These are phyloP conservation scores for Paralichthys olivaceus DNA, from an alignment of 2,113 vertebrate species.

Conservation along the genomic window DNA sequence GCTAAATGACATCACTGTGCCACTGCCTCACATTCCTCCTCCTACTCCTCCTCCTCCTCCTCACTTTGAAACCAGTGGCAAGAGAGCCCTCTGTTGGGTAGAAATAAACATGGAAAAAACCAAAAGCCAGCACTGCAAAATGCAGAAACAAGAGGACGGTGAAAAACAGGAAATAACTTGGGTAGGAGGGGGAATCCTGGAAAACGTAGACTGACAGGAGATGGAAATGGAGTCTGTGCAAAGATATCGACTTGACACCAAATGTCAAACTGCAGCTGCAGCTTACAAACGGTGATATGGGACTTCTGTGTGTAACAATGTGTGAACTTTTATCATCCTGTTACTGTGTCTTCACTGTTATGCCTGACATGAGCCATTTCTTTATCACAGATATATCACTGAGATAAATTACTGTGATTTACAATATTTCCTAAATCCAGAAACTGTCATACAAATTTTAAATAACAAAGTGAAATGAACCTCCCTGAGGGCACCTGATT, in stretches of 20 bases:
- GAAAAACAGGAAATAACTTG: constrained; percentile 56
- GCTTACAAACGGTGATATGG: not conserved
- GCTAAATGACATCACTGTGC: constrained; percentile 73
- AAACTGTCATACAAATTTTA: no score
- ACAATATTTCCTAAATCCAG: no score
- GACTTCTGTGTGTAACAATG: not conserved
- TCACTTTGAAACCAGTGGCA: constrained; percentile 37
- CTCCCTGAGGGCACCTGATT: no score
- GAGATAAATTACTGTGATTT: no score
- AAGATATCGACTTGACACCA: not conserved
- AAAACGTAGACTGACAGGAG: constrained; percentile 1
- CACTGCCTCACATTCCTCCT: constrained; percentile 67
- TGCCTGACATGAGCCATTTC: not conserved
- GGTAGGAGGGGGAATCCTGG: constrained; percentile 36
- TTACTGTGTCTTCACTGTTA: not conserved
- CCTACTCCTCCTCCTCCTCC: constrained; percentile 20
- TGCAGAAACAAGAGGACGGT: not conserved
- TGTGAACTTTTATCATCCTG: not conserved
- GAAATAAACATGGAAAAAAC: not conserved
- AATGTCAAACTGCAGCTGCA: not conserved
- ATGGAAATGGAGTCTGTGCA: not conserved
- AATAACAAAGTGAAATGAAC: no score
- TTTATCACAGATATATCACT: not conserved
- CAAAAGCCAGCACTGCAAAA: constrained; percentile 24
- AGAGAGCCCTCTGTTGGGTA: constrained; percentile 67